Evolutionary conservation across 2,888 invertebrate genomes (phyloP), one percentile per base, ranked within the genome.

Genomic region (Ophraella communa): DNA sequence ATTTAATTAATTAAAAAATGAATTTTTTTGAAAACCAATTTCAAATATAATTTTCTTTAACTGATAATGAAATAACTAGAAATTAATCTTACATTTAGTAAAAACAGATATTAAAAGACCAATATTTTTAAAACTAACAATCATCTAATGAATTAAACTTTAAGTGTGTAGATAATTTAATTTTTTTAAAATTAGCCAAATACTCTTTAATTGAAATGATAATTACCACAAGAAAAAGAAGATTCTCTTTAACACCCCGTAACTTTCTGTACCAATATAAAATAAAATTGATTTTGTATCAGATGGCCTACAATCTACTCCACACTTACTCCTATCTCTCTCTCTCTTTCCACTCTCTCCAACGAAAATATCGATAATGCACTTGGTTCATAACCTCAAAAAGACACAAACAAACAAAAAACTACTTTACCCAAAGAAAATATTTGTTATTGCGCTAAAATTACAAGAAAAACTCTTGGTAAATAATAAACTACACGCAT

Each of bases 261-360:
- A 51, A 14, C 4, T 45, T 17, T 27, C 27, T 47, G 23, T 24
- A 24, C 14, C 27, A 17, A 51, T 51, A 24, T 27, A 27, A 51
- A 51, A 51, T 17, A 23, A 44, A 60, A 60, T 60, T 60, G 60
- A 60, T 60, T 60, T 60, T 60, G 60, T 60, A 60, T 60, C 60
- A 60, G 60, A 60, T 60, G 60, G 60, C 60, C 60, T 60, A 60
- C 60, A 60, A 60, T 60, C 60, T 21, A 60, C 52, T 60, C 44
- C 18, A 60, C 42, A 52, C 53, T 60, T 39, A 18, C 24, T 39
- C 51, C 45, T 8, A 2, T 8, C 30, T 30, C 39, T 39, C 17
- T 52, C 42, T 60, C 60, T 52, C 59, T 59, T 51, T 51, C 30
- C 56, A 59, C 59, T 59, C 59, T 59, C 59, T 59, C 59, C 35